phyloP scores from a whole-genome alignment of 2,113 vertebrate genomes.

The Nansenia antarctica region DNA sequence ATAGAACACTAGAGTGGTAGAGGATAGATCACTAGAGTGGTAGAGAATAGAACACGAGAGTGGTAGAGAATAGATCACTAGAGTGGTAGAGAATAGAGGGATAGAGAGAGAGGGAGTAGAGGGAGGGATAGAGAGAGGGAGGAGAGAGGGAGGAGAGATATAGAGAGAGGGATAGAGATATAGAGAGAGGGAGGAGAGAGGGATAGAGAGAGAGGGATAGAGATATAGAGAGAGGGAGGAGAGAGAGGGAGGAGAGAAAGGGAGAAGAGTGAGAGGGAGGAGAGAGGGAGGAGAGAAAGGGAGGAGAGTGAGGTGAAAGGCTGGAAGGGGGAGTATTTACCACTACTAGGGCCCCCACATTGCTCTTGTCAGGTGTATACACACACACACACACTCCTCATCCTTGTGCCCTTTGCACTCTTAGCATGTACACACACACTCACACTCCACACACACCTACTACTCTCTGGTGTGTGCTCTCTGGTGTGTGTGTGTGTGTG shows the following conservation, averaged over 20 bases:
- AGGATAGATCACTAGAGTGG: too few relatives aligned
- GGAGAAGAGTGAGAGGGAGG: conserved; percentile 14
- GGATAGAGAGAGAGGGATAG: too few relatives aligned
- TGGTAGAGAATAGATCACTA: too few relatives aligned
- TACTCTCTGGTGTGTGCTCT: not conserved
- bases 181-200: not conserved
- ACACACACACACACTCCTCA: not conserved
- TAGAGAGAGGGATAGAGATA: conserved; percentile 36
- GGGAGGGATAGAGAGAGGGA: too few relatives aligned
- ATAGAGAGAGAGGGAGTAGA: too few relatives aligned
- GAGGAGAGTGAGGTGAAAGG: conserved; percentile 21
- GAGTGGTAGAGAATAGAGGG: too few relatives aligned
- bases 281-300: conserved; percentile 11
- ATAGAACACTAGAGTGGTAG: too few relatives aligned
- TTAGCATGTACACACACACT: too few relatives aligned
- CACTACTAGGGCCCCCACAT: not conserved
- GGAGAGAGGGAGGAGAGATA: too few relatives aligned
- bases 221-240: too few relatives aligned
- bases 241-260: conserved; percentile 37
- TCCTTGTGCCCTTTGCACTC: not conserved
- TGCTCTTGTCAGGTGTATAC: not conserved
- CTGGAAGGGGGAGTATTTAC: too few relatives aligned
- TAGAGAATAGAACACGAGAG: too few relatives aligned
- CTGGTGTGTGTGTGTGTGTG: conserved; percentile 12
- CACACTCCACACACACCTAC: not conserved